phyloP scores from a whole-genome alignment of 53 echinoderm and acorn worm species.

The Patiria pectinifera region DNA sequence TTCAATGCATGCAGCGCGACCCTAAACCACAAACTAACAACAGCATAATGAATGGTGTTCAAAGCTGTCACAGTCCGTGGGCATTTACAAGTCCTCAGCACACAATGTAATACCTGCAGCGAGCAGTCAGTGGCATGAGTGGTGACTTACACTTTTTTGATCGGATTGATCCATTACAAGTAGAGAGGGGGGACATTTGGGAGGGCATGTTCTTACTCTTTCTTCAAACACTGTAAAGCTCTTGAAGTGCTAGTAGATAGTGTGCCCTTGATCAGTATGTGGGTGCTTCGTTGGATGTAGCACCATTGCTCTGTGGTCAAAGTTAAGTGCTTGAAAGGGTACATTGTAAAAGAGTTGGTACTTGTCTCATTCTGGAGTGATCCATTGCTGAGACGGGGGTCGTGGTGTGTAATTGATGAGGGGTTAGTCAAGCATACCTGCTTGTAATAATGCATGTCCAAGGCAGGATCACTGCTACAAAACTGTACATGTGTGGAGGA shows the following conservation, averaged over 20 bases:
- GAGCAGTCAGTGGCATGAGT: not conserved
- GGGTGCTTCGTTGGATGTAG: not conserved
- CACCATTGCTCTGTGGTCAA: not conserved
- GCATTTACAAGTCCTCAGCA: slow-evolving; percentile 4
- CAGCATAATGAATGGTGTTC: not conserved
- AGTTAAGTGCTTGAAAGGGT: not conserved
- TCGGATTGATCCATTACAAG: slow-evolving; percentile 41
- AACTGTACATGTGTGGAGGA: no score
- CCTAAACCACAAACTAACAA: not conserved
- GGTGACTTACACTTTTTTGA: slow-evolving; percentile 55
- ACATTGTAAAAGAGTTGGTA: not conserved
- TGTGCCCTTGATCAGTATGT: not conserved
- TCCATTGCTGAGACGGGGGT: not conserved
- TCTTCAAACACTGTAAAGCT: no score
- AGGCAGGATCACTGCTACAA: not conserved
- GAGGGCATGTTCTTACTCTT: no score
- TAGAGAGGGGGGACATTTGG: not conserved
- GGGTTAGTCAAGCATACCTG: not conserved
- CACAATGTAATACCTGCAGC: not conserved
- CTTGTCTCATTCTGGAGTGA: not conserved
- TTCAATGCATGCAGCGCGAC: no score
- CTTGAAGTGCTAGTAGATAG: not conserved
- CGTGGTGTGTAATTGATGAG: slow-evolving; percentile 1
- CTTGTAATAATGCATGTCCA: not conserved
- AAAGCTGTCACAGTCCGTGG: not conserved